A percentile compares a stretch with the other conserved stretches of the same genome.
These are phyloP conservation scores for Cryptotis parvus DNA, from an alignment of 2,113 vertebrate genomes.

Conservation along the genomic window DNA sequence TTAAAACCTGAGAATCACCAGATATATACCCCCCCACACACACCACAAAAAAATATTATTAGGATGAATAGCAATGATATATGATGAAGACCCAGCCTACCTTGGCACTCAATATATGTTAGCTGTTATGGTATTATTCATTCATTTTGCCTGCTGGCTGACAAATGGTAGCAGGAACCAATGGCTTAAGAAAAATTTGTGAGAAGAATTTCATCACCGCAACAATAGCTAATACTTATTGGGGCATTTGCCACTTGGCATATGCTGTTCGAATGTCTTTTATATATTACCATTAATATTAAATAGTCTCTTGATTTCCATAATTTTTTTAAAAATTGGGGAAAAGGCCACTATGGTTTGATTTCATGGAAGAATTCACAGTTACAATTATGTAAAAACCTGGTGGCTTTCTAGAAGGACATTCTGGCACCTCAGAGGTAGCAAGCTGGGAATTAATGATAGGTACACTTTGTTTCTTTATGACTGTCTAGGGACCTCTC, in stretches of 20 bases:
- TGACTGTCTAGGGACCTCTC: background rate
- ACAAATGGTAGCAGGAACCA: background rate
- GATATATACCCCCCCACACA: no score
- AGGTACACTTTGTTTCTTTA: background rate
- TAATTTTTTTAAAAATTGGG: slow-evolving; percentile 23
- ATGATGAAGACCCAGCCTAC: background rate
- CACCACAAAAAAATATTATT: background rate
- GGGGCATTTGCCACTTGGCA: background rate
- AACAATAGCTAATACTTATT: background rate
- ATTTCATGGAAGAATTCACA: background rate
- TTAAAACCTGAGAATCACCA: no score
- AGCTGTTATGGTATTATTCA: no score
- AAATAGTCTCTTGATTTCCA: slow-evolving; percentile 24
- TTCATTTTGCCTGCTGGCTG: background rate
- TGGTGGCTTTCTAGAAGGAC: background rate
- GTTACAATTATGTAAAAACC: background rate
- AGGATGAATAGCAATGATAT: background rate
- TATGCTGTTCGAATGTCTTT: background rate
- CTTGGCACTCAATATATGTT: rapidly evolving
- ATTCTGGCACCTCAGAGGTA: slow-evolving; percentile 17
- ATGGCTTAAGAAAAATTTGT: slow-evolving; percentile 27
- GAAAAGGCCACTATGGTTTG: slow-evolving; percentile 11
- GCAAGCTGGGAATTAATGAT: background rate
- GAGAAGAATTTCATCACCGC: slow-evolving; percentile 3
- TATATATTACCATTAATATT: slow-evolving; percentile 39